Evolutionary conservation across 2,888 invertebrate species (phyloP).

Genomic region (Hydriomena furcata): DNA sequence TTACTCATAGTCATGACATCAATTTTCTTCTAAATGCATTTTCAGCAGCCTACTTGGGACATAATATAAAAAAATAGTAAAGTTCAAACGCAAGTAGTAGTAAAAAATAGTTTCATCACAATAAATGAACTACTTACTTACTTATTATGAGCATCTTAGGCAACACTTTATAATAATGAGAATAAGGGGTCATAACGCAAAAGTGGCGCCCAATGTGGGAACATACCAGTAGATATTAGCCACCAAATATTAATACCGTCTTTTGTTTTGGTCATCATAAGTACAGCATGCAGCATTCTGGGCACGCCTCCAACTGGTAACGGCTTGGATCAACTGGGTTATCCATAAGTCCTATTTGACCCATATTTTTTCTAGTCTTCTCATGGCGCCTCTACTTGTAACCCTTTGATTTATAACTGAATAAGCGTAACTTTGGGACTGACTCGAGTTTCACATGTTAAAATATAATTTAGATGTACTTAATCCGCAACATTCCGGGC

Average conservation of each 20-base stretch:
- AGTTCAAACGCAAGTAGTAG: too few relatives aligned
- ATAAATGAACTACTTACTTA: too few relatives aligned
- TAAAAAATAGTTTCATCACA: too few relatives aligned
- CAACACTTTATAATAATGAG: neutral
- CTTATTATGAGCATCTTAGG: too few relatives aligned
- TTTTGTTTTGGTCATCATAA: slow-evolving; percentile 24
- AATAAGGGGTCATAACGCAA: neutral
- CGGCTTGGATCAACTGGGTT: slow-evolving; percentile 26
- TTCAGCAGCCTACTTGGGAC: too few relatives aligned
- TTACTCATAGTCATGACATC: too few relatives aligned
- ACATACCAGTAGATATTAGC: slow-evolving; percentile 10
- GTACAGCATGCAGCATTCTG: slow-evolving; percentile 20
- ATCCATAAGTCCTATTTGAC: slow-evolving; percentile 25
- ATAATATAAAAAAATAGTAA: too few relatives aligned
- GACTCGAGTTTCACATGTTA: too few relatives aligned
- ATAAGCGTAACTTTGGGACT: neutral
- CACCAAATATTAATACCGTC: slow-evolving; percentile 3
- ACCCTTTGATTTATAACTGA: slow-evolving; percentile 6
- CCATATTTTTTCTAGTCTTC: slow-evolving; percentile 20
- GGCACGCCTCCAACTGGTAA: slow-evolving; percentile 25
- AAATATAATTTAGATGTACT: too few relatives aligned
- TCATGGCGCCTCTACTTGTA: slow-evolving; percentile 7
- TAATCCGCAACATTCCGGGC: too few relatives aligned
- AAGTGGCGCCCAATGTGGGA: slow-evolving; percentile 3
- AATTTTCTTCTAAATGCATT: too few relatives aligned